Percentiles rank a stretch among this genome's conserved stretches.
phyloP scores from a whole-genome alignment of 2,888 invertebrate species.

The Lithophane leautieri region DNA sequence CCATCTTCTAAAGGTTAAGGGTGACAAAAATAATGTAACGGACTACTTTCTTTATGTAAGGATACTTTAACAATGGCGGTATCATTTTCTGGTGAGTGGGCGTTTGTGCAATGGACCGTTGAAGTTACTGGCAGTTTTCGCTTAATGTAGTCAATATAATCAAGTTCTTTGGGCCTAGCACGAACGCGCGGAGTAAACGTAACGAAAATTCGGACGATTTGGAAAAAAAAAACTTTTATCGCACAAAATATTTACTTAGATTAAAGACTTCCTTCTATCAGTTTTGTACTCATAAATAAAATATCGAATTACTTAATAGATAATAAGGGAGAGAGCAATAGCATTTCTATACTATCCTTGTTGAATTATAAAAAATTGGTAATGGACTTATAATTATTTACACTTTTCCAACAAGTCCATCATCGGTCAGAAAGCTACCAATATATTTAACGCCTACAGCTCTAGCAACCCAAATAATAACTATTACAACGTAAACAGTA shows the following conservation, averaged over 20 bases:
- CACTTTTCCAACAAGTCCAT: neutral
- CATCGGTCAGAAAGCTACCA: neutral
- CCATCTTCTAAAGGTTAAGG: slow-evolving; percentile 82
- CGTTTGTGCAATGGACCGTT: slow-evolving; percentile 53
- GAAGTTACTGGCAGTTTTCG: slow-evolving; percentile 41
- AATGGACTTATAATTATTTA: neutral
- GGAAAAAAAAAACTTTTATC: neutral
- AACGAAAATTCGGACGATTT: neutral
- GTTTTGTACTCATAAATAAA: neutral
- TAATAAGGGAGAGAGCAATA: neutral
- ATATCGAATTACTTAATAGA: neutral
- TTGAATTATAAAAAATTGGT: neutral
- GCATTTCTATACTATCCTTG: too few relatives aligned
- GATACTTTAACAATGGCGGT: slow-evolving; percentile 64
- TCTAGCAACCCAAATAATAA: slow-evolving; percentile 40
- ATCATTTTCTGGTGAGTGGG: slow-evolving; percentile 36
- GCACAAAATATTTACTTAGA: neutral
- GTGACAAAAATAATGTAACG: slow-evolving; percentile 82
- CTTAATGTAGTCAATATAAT: neutral
- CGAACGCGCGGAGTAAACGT: neutral
- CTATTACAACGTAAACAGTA: slow-evolving; percentile 48
- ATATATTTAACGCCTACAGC: neutral
- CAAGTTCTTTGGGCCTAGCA: neutral
- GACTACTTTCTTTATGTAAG: slow-evolving; percentile 72
- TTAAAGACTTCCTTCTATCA: neutral